These are phyloP conservation scores for Ormyrus thymus DNA, from an alignment of 2,888 invertebrate species.

Conservation along the genomic window DNA sequence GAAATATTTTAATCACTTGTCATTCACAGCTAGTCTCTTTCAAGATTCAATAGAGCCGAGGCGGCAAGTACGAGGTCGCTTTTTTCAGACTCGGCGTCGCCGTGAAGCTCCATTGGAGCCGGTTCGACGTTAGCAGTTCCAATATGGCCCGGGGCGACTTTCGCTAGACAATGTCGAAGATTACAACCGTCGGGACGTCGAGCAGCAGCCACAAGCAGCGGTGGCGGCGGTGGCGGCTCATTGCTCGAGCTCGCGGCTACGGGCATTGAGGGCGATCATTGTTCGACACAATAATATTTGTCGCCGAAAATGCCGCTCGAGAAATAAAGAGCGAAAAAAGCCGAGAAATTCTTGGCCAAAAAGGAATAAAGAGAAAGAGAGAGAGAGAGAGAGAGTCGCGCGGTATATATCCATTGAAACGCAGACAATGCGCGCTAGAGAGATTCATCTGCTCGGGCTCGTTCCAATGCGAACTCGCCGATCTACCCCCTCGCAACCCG, in stretches of 20 bases:
- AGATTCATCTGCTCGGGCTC: constrained; percentile 70
- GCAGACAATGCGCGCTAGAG: constrained; percentile 70
- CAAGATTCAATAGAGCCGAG: constrained; percentile 52
- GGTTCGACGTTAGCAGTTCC: constrained; percentile 68
- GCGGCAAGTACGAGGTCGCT: constrained; percentile 21
- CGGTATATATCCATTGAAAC: constrained; percentile 68
- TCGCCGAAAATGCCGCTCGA: constrained; percentile 70
- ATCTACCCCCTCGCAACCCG: constrained; percentile 51
- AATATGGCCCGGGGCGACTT: constrained; percentile 70
- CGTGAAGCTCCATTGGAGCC: constrained; percentile 48
- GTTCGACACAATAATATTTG: constrained; percentile 75
- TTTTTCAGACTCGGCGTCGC: constrained; percentile 22
- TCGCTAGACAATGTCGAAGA: constrained; percentile 70
- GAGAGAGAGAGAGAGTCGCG: constrained; percentile 33
- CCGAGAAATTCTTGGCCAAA: constrained; percentile 56
- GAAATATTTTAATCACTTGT: constrained; percentile 55
- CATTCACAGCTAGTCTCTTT: constrained; percentile 51
- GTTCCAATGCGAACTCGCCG: constrained; percentile 64
- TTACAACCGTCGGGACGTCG: constrained; percentile 62
- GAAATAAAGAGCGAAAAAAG: constrained; percentile 46
- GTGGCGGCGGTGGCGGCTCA: constrained; percentile 47
- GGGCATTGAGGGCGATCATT: constrained; percentile 71
- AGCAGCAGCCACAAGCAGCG: background rate
- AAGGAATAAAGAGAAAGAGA: constrained; percentile 63
- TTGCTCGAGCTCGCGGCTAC: constrained; percentile 58